Base-by-base conservation (phyloP, 2,797 vertebrate species). In the Eurystomus glaucurus region DNA sequence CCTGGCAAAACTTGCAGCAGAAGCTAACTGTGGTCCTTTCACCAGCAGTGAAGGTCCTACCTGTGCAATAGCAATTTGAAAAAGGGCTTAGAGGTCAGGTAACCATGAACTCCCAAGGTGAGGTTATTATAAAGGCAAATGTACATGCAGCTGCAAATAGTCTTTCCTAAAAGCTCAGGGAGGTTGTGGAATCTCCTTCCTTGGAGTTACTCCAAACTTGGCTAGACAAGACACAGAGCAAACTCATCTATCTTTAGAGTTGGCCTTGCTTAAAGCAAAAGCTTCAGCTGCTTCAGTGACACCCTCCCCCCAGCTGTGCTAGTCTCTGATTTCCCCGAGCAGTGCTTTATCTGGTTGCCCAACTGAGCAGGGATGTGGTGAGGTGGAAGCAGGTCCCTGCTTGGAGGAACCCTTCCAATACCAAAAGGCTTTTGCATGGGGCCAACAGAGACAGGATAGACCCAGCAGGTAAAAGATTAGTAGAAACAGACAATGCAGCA, bases 261-360 rank as follows among this genome's bases (percentile, higher is more conserved):
- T 74, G 31, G 11, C 6, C 28, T 81, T 52, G 26, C 37, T 65
- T 62, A 48, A 87, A 65, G 18, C 18, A 80, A 55, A 86, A 87
- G 39, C 8, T 51, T 69, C 51, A 39, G 4, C 41, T 61, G 33
- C 23, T 39, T 28, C 46, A 39, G 71, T 45, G 19, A 8, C 57
- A 37, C 6, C 33, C 46, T 57, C 14, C 46, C 35, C 21, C 35
- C 35, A 35, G 14, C 5, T 4, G 11, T 0, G 0, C 37, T 48
- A 8, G 8, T 37, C 39, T 41, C 39, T 45, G 62, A 31, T 33
- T 77, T 81, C n/a, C 72, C 64, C 51, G n/a, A 37, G 58, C 35
- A 28, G 25, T 16, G 23, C 14, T 41, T 16, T 48, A 2, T 54
- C 61, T 37, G 8, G 28, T 62, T 39, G 43, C 35, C 35, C 54